Conservation (phyloP, 2,797 vertebrate genomes). For the Poeciliopsis infans region DNA sequence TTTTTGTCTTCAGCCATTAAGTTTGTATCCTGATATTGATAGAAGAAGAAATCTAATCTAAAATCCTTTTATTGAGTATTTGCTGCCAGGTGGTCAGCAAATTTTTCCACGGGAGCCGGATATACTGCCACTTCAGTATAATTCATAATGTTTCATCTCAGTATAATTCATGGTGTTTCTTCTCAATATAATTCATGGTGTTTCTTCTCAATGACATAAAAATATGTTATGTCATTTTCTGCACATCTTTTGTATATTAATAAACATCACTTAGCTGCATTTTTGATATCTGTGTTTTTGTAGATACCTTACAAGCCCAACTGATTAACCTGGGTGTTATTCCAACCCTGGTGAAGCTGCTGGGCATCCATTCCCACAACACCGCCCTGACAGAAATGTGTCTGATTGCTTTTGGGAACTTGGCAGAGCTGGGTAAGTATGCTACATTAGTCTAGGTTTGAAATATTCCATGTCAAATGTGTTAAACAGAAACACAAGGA, state of each 20-base stretch:
- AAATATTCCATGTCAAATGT: not conserved
- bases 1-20: not conserved
- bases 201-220: no score
- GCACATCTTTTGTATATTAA: not conserved
- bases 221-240: not conserved
- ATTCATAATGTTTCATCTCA: not conserved
- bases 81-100: not conserved
- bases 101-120: not conserved
- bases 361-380: conserved; percentile 95
- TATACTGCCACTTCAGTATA: not conserved
- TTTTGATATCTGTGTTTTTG: conserved; percentile 28
- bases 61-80: not conserved
- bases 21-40: not conserved
- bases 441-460: not conserved
- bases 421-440: conserved; percentile 94
- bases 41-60: not conserved
- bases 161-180: no score
- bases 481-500: not conserved
- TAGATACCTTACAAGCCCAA: conserved; percentile 97
- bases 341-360: conserved; percentile 94
- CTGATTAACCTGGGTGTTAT: conserved; percentile 98
- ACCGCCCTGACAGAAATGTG: conserved; percentile 97
- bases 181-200: no score
- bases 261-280: not conserved
- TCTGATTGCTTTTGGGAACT: conserved; percentile 96